phyloP scores from a whole-genome alignment of 2,113 vertebrate genomes.

The Hepsetus odoe region DNA sequence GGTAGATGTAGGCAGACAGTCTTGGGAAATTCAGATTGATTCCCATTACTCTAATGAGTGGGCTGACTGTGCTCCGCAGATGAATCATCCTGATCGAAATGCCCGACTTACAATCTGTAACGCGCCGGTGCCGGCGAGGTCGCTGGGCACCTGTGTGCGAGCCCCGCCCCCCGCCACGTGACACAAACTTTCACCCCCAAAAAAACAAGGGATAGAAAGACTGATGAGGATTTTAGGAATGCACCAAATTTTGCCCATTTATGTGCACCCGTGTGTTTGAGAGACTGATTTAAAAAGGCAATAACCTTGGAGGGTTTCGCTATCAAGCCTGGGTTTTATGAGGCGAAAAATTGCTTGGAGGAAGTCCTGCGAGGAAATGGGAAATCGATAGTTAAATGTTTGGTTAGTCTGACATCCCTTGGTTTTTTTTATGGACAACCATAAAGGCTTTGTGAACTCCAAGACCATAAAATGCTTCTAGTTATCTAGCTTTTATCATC shows the following conservation, averaged over 20 bases:
- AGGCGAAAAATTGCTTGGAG: conserved; percentile 12
- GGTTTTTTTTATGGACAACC: neutral
- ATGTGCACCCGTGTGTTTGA: neutral
- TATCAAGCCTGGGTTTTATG: conserved; percentile 27
- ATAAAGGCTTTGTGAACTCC: neutral
- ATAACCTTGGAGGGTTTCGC: neutral
- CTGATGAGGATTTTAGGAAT: no score
- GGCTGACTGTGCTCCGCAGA: neutral
- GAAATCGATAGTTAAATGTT: conserved; percentile 7
- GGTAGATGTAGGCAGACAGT: conserved; percentile 11
- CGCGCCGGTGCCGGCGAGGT: no score
- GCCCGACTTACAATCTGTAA: neutral
- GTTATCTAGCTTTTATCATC: no score
- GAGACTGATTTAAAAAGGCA: neutral
- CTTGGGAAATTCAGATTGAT: conserved; percentile 22
- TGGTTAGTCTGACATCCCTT: neutral
- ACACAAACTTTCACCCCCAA: no score
- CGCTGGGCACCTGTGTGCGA: no score
- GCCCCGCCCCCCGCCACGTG: no score
- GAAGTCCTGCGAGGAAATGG: neutral
- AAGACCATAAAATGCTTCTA: neutral
- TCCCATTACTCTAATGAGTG: conserved; percentile 33
- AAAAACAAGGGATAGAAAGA: no score
- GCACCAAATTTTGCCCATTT: neutral
- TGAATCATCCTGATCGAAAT: conserved; percentile 22